Percentiles rank a stretch among this genome's conserved stretches.
Evolutionary conservation across 1,140 invertebrate species (phyloP).

Genomic region (Halictus rubicundus): DNA sequence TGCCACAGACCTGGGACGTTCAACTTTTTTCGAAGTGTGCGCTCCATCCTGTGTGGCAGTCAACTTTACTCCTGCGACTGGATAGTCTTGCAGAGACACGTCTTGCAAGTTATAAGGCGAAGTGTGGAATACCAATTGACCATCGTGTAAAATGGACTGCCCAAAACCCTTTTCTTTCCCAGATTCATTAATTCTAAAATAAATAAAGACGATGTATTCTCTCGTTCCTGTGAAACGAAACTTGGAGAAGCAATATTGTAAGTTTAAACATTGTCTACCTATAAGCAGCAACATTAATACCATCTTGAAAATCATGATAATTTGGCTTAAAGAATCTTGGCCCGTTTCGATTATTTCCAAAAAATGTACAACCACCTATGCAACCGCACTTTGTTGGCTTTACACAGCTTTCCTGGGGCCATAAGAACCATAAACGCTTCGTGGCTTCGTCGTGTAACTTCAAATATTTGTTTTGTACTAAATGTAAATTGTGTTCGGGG

Average conservation of each 20-base stretch:
- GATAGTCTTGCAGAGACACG: slow-evolving; percentile 87
- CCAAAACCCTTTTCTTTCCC: slow-evolving; percentile 92
- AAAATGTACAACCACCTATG: slow-evolving; percentile 96
- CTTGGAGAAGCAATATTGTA: slow-evolving; percentile 9
- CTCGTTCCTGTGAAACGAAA: not conserved
- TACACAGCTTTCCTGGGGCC: slow-evolving; percentile 86
- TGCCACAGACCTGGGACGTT: slow-evolving; percentile 74
- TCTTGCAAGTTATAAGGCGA: slow-evolving; percentile 91
- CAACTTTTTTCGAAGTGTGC: slow-evolving; percentile 68
- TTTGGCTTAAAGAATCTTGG: slow-evolving; percentile 92
- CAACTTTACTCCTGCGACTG: slow-evolving; percentile 67
- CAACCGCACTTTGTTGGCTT: slow-evolving; percentile 93
- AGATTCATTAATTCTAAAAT: slow-evolving; percentile 82
- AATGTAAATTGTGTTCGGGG: slow-evolving; percentile 87
- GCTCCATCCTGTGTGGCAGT: slow-evolving; percentile 62
- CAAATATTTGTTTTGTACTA: slow-evolving; percentile 90
- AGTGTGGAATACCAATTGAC: slow-evolving; percentile 94
- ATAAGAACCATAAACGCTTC: slow-evolving; percentile 96
- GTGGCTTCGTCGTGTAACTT: slow-evolving; percentile 93
- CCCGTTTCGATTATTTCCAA: slow-evolving; percentile 94
- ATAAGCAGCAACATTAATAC: slow-evolving; percentile 90
- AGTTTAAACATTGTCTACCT: slow-evolving; percentile 76
- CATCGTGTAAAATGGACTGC: slow-evolving; percentile 94
- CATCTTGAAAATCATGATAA: slow-evolving; percentile 89
- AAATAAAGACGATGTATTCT: not conserved